phyloP scores from a whole-genome alignment of 2,888 invertebrate species.

The Linnaemya vulpina region DNA sequence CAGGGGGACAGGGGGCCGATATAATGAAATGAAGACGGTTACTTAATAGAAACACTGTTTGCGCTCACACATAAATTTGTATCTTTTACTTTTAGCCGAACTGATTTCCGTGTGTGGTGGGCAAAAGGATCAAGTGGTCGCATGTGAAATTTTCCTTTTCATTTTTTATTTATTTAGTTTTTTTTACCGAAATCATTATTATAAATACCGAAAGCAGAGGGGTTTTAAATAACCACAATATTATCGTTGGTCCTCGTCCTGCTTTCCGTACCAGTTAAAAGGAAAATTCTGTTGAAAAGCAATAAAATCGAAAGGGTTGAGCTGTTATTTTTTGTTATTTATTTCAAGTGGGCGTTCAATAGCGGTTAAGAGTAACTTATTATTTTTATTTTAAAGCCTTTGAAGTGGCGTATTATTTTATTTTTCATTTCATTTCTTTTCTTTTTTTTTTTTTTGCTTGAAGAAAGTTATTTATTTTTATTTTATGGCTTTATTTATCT shows the following conservation, averaged over 20 bases:
- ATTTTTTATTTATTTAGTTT: not conserved
- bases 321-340: constrained; percentile 29
- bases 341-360: constrained; percentile 57
- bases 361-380: constrained; percentile 46
- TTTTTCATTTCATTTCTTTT: too few species aligned
- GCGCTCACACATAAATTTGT: constrained; percentile 8
- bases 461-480: constrained; percentile 73
- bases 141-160: constrained; percentile 29
- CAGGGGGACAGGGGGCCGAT: constrained; percentile 26
- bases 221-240: constrained; percentile 73
- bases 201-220: constrained; percentile 63
- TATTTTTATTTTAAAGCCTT: constrained; percentile 43
- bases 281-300: constrained; percentile 61
- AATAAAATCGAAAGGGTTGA: constrained; percentile 66
- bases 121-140: constrained; percentile 6
- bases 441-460: constrained; percentile 41
- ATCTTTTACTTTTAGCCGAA: not conserved
- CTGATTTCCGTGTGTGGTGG: not conserved
- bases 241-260: constrained; percentile 3
- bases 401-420: constrained; percentile 34
- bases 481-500: constrained; percentile 76
- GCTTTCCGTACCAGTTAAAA: constrained; percentile 61
- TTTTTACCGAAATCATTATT: constrained; percentile 51
- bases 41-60: constrained; percentile 57
- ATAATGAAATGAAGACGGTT: constrained; percentile 72